Base-by-base conservation (phyloP, 2,113 vertebrate species). In the Zeus faber region DNA sequence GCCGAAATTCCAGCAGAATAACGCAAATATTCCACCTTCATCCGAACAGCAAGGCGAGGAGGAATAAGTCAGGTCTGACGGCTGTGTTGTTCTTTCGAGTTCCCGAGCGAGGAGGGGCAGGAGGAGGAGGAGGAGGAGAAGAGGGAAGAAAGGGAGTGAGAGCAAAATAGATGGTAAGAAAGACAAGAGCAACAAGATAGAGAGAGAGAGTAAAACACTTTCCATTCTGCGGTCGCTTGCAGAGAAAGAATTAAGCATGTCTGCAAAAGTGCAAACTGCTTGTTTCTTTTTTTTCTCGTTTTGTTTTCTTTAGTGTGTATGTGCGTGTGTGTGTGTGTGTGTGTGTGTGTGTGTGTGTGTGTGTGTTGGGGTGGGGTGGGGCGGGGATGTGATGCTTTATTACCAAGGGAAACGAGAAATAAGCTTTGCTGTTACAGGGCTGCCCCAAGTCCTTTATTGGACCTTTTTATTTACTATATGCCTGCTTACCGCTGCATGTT, bases 21-120 rank as follows among this genome's bases (percentile, higher is more conserved):
- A 80, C 45, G 25, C 58, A 64, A 52, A 66, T 72, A 82, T 79
- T 82, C 77, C 77, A 66, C 67, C 62, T 79, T 80, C 29, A 64
- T 81, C 60, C 70, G 58, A 48, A 76, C 50, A 70, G n/a, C 52
- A 51, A 55, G 49, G 70, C 61, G 52, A 54, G 50, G 49, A 74
- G 48, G 51, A 67, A 58, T 60, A 57, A 62, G 60, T 67, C 49
- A 54, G 7, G 27, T 29, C 4, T 29, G 27, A 5, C 27, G 4
- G 27, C 4, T 29, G 27, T 29, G 4, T 4, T 29, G 27, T 29
- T 4, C 9, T 4, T 29, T 9, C 9, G 27, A 5, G 27, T 29
- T 4, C 9, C 27, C 9, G 27, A 5, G 27, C 9, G 27, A 9
- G 9, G 27, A 29, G 27, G 9, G 27, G 9, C 27, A 29, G 27